Evolutionary conservation across 2,113 vertebrate genomes (phyloP).

Genomic region (Herpailurus yagouaroundi): DNA sequence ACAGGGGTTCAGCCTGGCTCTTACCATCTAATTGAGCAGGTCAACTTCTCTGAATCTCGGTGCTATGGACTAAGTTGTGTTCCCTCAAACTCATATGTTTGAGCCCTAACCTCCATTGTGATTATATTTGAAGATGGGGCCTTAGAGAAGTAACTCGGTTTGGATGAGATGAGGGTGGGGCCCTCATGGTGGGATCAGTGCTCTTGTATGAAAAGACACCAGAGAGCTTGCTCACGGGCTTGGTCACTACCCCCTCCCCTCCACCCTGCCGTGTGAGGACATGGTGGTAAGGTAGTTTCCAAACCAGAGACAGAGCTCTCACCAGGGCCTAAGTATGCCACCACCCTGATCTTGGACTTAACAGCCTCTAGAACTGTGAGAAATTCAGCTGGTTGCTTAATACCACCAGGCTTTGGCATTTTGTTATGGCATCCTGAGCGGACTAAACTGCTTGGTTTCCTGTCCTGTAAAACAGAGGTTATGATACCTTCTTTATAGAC

Average conservation of each 20-base stretch:
- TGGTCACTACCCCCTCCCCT: not conserved
- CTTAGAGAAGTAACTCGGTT: not conserved
- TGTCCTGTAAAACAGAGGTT: not conserved
- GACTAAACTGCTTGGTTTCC: not conserved
- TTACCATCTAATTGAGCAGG: not conserved
- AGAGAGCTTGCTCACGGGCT: not conserved
- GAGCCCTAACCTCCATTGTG: too few species aligned
- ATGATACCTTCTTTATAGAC: not conserved
- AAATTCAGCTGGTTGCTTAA: not conserved
- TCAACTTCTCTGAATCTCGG: not conserved
- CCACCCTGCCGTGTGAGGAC: not conserved
- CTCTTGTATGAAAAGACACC: not conserved
- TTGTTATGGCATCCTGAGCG: not conserved
- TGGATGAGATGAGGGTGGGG: not conserved
- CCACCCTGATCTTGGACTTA: not conserved
- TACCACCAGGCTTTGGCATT: not conserved
- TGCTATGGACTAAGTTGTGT: too few species aligned
- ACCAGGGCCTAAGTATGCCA: not conserved
- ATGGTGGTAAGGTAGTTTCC: not conserved
- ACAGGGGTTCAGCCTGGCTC: not conserved
- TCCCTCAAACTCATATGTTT: not conserved
- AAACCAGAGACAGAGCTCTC: not conserved
- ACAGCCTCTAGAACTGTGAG: not conserved
- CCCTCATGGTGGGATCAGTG: not conserved
- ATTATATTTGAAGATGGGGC: not conserved